Evolutionary conservation across 2,888 invertebrate species (phyloP).

Genomic region (Drosophila vallismaia): DNA sequence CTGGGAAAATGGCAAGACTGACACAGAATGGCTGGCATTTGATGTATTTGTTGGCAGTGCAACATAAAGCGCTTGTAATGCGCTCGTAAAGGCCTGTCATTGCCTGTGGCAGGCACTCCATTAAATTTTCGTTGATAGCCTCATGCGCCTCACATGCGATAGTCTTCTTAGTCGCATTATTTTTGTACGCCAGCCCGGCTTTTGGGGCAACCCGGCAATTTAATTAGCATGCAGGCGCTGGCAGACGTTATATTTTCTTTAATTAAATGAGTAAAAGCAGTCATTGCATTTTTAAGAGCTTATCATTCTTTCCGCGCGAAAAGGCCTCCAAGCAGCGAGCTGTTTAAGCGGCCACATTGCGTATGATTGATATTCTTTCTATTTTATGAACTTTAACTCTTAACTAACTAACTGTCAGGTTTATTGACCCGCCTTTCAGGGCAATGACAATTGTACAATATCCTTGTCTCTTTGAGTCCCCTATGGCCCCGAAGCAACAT

Average conservation of each 20-base stretch:
- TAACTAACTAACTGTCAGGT: constrained; percentile 39
- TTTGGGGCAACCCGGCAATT: constrained; percentile 57
- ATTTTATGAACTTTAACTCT: not conserved
- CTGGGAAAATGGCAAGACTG: constrained; percentile 2
- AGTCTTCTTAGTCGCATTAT: not conserved
- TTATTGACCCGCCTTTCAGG: constrained; percentile 61
- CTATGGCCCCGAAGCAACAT: constrained; percentile 51
- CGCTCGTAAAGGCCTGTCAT: constrained; percentile 60
- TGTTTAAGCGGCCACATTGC: constrained; percentile 29
- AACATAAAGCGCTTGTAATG: constrained; percentile 47
- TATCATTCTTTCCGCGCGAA: not conserved
- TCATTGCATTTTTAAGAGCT: constrained; percentile 10
- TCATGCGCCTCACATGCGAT: constrained; percentile 49
- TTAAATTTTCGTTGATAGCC: constrained; percentile 67
- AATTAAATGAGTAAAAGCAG: constrained; percentile 30
- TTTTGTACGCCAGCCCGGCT: constrained; percentile 9
- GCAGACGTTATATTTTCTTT: constrained; percentile 20
- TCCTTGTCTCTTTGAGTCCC: constrained; percentile 3
- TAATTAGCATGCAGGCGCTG: constrained; percentile 50
- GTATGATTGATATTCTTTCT: constrained; percentile 54
- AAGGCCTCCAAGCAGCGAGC: not conserved
- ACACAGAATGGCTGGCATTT: constrained; percentile 43
- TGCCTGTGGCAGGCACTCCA: constrained; percentile 58
- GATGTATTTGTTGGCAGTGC: constrained; percentile 54
- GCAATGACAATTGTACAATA: constrained; percentile 55